These are phyloP conservation scores for Hetaerina americana DNA, from an alignment of 1,140 invertebrate genomes.

Conservation along the genomic window DNA sequence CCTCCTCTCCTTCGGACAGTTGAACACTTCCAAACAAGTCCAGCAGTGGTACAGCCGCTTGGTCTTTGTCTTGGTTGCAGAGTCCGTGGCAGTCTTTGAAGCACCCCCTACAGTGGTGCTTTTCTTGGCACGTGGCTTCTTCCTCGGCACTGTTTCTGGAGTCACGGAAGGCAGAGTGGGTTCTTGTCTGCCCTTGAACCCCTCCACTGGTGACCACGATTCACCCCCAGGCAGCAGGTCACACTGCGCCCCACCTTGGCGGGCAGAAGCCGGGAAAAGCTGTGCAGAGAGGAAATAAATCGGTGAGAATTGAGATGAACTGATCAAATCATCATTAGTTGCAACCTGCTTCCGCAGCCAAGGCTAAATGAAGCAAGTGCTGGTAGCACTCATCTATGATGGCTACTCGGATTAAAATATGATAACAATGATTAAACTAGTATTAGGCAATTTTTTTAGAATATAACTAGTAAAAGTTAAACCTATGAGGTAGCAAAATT, in stretches of 20 bases:
- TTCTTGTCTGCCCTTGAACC: not conserved
- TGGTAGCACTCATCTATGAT: too few relatives aligned
- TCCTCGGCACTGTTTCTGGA: not conserved
- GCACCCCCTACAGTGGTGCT: not conserved
- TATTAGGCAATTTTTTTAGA: too few relatives aligned
- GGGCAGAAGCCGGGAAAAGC: not conserved
- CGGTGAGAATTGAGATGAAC: too few relatives aligned
- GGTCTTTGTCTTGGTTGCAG: not conserved
- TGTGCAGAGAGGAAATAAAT: not conserved
- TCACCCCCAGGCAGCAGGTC: not conserved
- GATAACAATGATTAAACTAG: too few relatives aligned
- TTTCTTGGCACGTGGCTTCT: not conserved
- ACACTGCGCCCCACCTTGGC: not conserved
- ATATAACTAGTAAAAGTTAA: too few relatives aligned
- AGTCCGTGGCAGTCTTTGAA: not conserved
- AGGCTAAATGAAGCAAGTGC: too few relatives aligned
- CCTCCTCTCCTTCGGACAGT: not conserved
- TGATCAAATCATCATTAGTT: too few relatives aligned
- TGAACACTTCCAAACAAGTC: not conserved
- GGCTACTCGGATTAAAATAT: too few relatives aligned
- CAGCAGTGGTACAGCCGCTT: not conserved
- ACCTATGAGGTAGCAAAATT: too few relatives aligned
- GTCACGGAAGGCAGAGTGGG: not conserved
- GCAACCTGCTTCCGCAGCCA: too few relatives aligned
- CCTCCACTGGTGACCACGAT: not conserved